Evolutionary conservation across 2,113 vertebrate genomes (phyloP).

Genomic region (Oncorhynchus clarkii): DNA sequence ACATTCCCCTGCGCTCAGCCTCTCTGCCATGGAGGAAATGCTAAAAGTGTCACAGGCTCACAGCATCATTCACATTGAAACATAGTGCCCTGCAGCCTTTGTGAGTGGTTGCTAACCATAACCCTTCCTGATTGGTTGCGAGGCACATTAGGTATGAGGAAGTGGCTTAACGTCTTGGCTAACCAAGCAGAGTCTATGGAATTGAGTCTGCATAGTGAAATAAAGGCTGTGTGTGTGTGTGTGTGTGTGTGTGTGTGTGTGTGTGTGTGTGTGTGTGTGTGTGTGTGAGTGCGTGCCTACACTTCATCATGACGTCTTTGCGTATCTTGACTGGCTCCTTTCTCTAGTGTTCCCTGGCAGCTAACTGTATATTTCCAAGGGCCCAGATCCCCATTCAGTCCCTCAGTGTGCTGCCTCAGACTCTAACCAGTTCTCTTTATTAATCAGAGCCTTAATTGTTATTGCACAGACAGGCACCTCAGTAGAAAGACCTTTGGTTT

Average conservation of each 20-base stretch:
- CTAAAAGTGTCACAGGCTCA: conserved; percentile 54
- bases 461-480: conserved; percentile 8
- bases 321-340: conserved; percentile 28
- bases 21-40: conserved; percentile 46
- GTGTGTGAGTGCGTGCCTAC: not conserved
- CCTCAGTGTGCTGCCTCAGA: not conserved
- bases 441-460: not conserved
- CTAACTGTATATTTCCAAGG: conserved; percentile 29
- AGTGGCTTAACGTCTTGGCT: conserved; percentile 11
- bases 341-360: conserved; percentile 16
- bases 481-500: conserved; percentile 22
- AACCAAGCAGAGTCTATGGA: conserved; percentile 17
- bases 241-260: not conserved
- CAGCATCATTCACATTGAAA: conserved; percentile 48
- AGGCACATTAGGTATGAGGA: conserved; percentile 58
- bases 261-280: not conserved
- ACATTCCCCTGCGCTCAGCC: conserved; percentile 27
- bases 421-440: not conserved
- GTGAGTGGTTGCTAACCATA: no score
- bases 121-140: conserved; percentile 38
- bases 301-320: not conserved
- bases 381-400: conserved; percentile 18
- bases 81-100: conserved; percentile 30
- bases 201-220: no score
- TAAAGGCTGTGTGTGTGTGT: not conserved